Base-by-base conservation (phyloP, 2,888 invertebrate species). In the Coenonympha glycerion region DNA sequence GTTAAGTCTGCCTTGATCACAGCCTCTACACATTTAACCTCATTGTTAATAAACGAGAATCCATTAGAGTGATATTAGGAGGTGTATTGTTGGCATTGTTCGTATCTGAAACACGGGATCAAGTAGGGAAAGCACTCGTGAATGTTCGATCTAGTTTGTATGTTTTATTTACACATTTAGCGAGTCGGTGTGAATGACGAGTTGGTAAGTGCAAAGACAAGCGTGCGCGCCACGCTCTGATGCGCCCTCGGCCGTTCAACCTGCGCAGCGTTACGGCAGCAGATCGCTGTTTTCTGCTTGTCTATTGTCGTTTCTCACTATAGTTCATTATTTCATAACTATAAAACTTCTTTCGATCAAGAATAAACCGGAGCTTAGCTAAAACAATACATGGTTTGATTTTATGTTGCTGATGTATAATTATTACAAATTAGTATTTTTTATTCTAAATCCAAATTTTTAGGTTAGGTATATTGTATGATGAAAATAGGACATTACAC, bases 221-320 rank as follows among this genome's bases (percentile, higher is more conserved):
- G 71, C 74, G 73, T 73, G 68, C 66, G 65, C 64, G 72, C 69
- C 60, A 81, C 79, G 84, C 77, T 81, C 70, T 71, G 79, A 56
- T 77, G 80, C 71, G 59, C 61, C 59, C 58, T 61, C 77, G 83
- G 83, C 66, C 84, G 71, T 84, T 85, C 82, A 83, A 83, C 86
- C 73, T 74, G 66, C 58, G 71, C 73, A 73, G 66, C 58, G 71
- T 73, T 71, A 69, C 73, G 76, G 78, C 73, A 76, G 31, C 69
- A 71, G 69, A 70, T 73, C 73, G 73, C 66, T 66, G 69, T 65
- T 71, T 69, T 70, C 69, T 79, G 75, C 72, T 76, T 72, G 70
- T 69, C 65, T 69, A 73, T 76, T 75, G 70, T 76, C 70, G 73
- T 78, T 79, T 82, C 81, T 81, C 79, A 75, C 76, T 76, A 52